phyloP scores from a whole-genome alignment of 2,113 vertebrate genomes.

The Cnemophilus loriae region DNA sequence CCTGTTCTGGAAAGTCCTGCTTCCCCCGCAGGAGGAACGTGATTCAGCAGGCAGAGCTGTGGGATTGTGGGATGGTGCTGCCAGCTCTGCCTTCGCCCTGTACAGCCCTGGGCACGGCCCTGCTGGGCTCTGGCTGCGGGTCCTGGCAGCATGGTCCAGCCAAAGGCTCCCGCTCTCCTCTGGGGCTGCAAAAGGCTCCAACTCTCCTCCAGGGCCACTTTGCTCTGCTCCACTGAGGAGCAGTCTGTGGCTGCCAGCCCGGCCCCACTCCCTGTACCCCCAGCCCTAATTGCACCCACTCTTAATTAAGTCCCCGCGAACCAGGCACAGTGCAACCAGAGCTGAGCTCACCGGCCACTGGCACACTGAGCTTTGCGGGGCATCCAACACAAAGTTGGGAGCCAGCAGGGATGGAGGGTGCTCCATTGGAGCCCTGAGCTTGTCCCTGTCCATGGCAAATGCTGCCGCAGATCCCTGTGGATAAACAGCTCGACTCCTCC shows the following conservation, averaged over 20 bases:
- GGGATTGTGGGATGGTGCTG: background rate
- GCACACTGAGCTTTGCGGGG: background rate
- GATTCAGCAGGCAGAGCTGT: background rate
- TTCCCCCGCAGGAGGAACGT: background rate
- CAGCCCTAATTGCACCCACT: background rate
- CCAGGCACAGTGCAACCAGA: rapidly evolving
- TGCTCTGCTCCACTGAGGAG: background rate
- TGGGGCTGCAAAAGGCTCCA: background rate
- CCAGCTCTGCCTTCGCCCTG: background rate
- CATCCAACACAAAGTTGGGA: background rate
- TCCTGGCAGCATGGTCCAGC: rapidly evolving
- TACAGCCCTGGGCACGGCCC: background rate
- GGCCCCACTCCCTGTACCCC: background rate
- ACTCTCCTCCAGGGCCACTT: background rate
- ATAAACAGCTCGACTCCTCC: background rate
- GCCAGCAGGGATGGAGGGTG: background rate
- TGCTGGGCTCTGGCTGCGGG: background rate
- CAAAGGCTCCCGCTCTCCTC: background rate
- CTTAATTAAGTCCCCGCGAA: rapidly evolving
- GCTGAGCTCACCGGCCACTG: background rate
- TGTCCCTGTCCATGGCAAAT: rapidly evolving
- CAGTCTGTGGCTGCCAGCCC: background rate
- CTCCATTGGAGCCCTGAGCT: rapidly evolving
- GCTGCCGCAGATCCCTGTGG: background rate
- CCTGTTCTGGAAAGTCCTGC: background rate